Percentiles rank a stretch among this genome's conserved stretches.
phyloP scores from a whole-genome alignment of 1,140 invertebrate species.

The Drosophila setifemur region DNA sequence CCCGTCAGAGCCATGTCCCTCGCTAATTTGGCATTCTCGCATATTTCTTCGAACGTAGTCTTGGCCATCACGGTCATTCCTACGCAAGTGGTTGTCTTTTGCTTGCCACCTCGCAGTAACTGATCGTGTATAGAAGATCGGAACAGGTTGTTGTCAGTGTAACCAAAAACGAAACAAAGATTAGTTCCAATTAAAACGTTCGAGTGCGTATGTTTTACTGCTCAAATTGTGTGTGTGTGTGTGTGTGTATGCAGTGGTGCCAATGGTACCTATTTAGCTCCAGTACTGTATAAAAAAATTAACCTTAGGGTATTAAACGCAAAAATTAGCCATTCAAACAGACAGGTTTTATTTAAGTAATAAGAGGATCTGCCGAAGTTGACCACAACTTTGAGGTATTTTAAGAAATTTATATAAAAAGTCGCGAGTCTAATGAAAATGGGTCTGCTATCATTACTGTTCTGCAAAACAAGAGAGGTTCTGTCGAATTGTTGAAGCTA shows the following conservation, averaged over 20 bases:
- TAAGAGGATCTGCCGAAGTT: no score
- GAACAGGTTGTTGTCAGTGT: constrained; percentile 76
- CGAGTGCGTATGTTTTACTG: constrained; percentile 64
- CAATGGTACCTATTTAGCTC: neutral
- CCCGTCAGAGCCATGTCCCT: constrained; percentile 97
- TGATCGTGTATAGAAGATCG: constrained; percentile 34
- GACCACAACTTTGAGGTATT: no score
- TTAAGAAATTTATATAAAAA: no score
- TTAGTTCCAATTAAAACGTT: constrained; percentile 69
- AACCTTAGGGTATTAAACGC: no score
- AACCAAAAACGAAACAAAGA: constrained; percentile 76
- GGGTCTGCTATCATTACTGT: no score
- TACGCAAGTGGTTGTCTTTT: constrained; percentile 82
- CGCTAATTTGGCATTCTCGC: constrained; percentile 95
- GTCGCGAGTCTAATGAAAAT: no score
- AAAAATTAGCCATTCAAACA: no score
- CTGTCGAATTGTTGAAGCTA: no score
- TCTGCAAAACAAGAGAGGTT: no score
- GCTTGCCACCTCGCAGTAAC: constrained; percentile 82
- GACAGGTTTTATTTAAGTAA: no score
- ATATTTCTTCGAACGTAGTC: constrained; percentile 93
- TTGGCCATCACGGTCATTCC: constrained; percentile 90
- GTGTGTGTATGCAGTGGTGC: constrained; percentile 10
- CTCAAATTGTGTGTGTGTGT: neutral
- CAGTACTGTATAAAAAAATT: no score